Evolutionary conservation across 64 coral and sea anemone genomes (phyloP).

Genomic region (Porites lutea): DNA sequence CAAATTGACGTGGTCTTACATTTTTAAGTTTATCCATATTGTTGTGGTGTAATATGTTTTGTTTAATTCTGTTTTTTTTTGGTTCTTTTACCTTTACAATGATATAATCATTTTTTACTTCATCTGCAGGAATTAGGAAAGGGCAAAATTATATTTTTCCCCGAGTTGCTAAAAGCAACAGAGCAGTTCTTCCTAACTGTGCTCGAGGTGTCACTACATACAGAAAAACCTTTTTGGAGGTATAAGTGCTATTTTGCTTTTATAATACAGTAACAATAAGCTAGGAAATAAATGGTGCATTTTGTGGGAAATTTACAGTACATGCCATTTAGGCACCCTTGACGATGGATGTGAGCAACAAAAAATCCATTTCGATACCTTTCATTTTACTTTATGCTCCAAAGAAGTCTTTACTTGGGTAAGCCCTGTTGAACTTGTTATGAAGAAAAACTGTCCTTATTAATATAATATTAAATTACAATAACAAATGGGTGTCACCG

Average conservation of each 20-base stretch:
- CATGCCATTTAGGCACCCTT: too few relatives aligned
- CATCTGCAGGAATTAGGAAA: conserved; percentile 11
- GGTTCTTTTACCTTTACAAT: background rate
- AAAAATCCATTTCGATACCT: too few relatives aligned
- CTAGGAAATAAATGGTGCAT: background rate
- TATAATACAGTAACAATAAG: background rate
- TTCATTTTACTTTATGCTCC: too few relatives aligned
- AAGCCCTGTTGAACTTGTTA: too few relatives aligned
- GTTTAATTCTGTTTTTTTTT: background rate
- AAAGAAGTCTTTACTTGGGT: too few relatives aligned
- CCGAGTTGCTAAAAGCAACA: conserved; percentile 34
- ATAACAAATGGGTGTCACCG: too few relatives aligned
- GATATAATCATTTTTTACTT: background rate
- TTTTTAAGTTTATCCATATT: background rate
- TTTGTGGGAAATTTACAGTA: background rate
- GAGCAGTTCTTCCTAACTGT: conserved; percentile 9
- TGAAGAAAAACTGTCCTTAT: too few relatives aligned
- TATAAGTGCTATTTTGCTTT: background rate
- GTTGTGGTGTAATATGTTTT: too few relatives aligned
- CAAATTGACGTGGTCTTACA: background rate
- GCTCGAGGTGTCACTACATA: conserved; percentile 24
- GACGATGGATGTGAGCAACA: too few relatives aligned
- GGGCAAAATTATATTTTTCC: conserved; percentile 36
- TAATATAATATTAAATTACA: too few relatives aligned
- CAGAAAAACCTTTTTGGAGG: conserved; percentile 46